Evolutionary conservation across 2,113 vertebrate species (phyloP).

Genomic region (Spizaetus ornatus): DNA sequence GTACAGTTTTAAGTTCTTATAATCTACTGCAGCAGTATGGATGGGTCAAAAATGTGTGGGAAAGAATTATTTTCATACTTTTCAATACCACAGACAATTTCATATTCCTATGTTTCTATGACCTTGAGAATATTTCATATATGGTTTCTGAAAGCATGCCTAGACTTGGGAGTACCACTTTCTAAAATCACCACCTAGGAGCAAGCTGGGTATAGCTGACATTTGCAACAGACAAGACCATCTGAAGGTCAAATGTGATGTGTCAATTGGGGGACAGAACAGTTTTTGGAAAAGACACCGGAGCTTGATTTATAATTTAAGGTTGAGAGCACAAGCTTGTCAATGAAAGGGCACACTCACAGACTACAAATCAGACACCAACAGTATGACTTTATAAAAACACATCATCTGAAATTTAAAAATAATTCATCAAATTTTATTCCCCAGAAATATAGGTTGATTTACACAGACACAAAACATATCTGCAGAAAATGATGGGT

Average conservation of each 20-base stretch:
- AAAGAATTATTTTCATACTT: background rate
- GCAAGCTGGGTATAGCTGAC: background rate
- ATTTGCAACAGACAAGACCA: background rate
- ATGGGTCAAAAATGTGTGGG: accelerated
- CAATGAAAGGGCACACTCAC: background rate
- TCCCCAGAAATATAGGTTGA: background rate
- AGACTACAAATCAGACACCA: background rate
- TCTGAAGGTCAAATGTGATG: background rate
- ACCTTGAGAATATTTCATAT: background rate
- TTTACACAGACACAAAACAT: background rate
- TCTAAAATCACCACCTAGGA: background rate
- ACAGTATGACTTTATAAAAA: background rate
- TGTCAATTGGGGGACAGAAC: background rate
- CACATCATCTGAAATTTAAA: background rate
- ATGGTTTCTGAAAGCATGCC: background rate
- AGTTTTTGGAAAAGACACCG: background rate
- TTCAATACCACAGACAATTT: background rate
- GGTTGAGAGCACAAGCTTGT: background rate
- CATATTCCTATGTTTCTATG: background rate
- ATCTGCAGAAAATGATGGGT: background rate
- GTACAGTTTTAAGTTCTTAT: background rate
- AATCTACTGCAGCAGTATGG: background rate
- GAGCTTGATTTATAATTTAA: background rate
- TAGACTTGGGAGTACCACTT: background rate
- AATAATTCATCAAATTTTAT: background rate